A percentile compares a stretch with the other conserved stretches of the same genome.
Evolutionary conservation across 1,140 invertebrate species (phyloP).

Genomic region (Aethina tumida): DNA sequence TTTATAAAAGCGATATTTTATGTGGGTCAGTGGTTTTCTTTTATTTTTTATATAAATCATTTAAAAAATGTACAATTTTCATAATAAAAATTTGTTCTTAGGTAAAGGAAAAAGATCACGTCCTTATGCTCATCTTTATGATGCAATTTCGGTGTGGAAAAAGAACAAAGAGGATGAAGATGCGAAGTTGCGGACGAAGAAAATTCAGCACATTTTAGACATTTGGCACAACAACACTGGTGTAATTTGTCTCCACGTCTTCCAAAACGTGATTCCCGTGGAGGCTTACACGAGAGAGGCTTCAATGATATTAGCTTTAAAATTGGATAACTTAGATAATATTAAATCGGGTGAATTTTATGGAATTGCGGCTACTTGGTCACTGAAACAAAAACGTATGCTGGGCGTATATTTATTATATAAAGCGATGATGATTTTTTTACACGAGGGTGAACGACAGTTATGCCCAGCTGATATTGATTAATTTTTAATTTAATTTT

Average conservation of each 20-base stretch:
- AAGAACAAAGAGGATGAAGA: slow-evolving; percentile 21
- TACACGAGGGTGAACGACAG: slow-evolving; percentile 79
- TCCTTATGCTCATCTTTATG: slow-evolving; percentile 82
- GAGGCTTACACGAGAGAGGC: slow-evolving; percentile 92
- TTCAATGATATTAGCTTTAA: slow-evolving; percentile 82
- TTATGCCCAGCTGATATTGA: slow-evolving; percentile 56
- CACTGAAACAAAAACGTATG: slow-evolving; percentile 51
- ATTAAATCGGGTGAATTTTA: slow-evolving; percentile 75
- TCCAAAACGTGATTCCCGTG: slow-evolving; percentile 81
- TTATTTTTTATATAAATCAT: neutral
- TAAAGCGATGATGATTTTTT: slow-evolving; percentile 74
- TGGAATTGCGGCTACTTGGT: slow-evolving; percentile 66
- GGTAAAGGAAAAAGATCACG: slow-evolving; percentile 74
- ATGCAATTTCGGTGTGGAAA: slow-evolving; percentile 59
- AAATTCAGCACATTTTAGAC: slow-evolving; percentile 71
- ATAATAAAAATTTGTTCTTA: no score
- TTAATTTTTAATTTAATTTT: no score
- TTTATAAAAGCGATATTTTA: slow-evolving; percentile 69
- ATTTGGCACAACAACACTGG: slow-evolving; percentile 79
- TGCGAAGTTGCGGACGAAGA: slow-evolving; percentile 47
- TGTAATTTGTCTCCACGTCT: slow-evolving; percentile 84
- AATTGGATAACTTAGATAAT: slow-evolving; percentile 71
- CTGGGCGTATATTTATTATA: slow-evolving; percentile 76
- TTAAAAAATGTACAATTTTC: slow-evolving; percentile 37
- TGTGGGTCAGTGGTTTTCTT: slow-evolving; percentile 50